Evolutionary conservation across 37 sponge, comb jelly and placozoan species (phyloP).

Genomic region (Geodia barretti): DNA sequence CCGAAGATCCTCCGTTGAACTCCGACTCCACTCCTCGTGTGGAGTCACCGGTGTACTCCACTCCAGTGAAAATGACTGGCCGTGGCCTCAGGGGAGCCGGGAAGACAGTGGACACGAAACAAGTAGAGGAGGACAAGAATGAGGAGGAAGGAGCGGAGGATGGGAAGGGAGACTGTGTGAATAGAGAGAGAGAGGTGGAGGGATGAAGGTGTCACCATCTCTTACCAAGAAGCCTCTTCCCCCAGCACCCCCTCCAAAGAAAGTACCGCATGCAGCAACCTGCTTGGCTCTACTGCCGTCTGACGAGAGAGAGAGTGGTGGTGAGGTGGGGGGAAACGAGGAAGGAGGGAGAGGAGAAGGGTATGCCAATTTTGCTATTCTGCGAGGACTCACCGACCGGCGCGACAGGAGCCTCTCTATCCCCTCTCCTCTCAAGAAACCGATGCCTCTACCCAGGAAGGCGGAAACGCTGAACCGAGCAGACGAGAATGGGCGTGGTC

Average conservation of each 20-base stretch:
- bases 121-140: too few species aligned
- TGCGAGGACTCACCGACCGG: background rate
- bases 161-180: background rate
- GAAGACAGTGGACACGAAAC: too few species aligned
- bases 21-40: background rate
- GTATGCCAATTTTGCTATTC: background rate
- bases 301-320: background rate
- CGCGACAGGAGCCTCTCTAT: slow-evolving; percentile 17
- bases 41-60: background rate
- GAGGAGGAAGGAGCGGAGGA: background rate
- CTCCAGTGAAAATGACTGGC: background rate
- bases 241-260: background rate
- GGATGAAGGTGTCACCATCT: background rate
- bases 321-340: background rate
- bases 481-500: background rate
- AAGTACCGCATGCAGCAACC: too few species aligned
- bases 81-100: too few species aligned
- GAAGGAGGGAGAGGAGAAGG: background rate
- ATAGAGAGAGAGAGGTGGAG: background rate
- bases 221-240: background rate
- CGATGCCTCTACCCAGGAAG: slow-evolving; percentile 29
- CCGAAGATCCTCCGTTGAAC: too few species aligned
- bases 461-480: background rate
- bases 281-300: too few species aligned
- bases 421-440: slow-evolving; percentile 10